These are phyloP conservation scores for Trichonephila inaurata DNA, from an alignment of 1,140 invertebrate genomes.

Conservation along the genomic window DNA sequence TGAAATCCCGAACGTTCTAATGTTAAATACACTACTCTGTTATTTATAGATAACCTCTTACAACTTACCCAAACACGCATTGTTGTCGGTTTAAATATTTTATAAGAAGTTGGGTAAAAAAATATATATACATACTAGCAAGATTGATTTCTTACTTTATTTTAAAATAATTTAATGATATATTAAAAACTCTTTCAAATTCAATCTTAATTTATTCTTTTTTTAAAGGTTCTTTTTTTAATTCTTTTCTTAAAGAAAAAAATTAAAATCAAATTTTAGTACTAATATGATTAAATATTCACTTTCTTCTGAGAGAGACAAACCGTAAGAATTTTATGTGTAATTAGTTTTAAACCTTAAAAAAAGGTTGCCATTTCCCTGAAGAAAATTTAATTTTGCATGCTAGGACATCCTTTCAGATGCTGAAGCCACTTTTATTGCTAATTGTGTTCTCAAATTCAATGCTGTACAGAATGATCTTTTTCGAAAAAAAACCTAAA, in stretches of 20 bases:
- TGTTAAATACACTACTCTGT: too few relatives aligned
- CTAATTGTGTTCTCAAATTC: conserved; percentile 8
- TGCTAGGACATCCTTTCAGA: not conserved
- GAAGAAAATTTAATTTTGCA: not conserved
- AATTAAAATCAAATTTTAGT: not conserved
- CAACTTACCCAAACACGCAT: too few relatives aligned
- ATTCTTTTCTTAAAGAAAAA: not conserved
- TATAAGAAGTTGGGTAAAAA: too few relatives aligned
- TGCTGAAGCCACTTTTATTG: conserved; percentile 24
- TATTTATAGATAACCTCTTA: too few relatives aligned
- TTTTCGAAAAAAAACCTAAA: not conserved
- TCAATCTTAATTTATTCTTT: not conserved
- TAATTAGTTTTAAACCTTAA: not conserved
- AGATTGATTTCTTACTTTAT: too few relatives aligned
- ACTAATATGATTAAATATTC: conserved; percentile 19
- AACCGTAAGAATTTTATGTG: not conserved
- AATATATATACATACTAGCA: too few relatives aligned
- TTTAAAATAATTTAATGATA: too few relatives aligned
- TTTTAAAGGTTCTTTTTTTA: not conserved
- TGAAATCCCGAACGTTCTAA: too few relatives aligned
- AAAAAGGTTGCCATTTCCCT: not conserved
- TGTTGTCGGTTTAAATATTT: too few relatives aligned
- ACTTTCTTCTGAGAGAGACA: not conserved
- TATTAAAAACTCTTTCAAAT: not conserved
- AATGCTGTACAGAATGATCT: conserved; percentile 16